These are phyloP conservation scores for Hyla sarda DNA, from an alignment of 2,113 vertebrate genomes.

Conservation along the genomic window DNA sequence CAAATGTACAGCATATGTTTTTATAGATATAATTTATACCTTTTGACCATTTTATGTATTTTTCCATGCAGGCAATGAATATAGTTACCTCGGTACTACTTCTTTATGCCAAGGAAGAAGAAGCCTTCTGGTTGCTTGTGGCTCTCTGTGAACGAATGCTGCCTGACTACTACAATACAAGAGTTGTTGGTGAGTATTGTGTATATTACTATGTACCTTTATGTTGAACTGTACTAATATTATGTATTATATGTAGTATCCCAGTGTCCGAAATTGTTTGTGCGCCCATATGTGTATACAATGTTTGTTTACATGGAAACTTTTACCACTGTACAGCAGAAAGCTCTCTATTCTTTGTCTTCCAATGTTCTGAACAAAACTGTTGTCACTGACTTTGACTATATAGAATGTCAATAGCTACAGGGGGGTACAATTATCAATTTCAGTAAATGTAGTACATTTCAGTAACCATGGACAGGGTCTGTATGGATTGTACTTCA, in stretches of 20 bases:
- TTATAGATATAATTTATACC: not conserved
- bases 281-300: too few relatives aligned
- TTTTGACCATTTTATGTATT: not conserved
- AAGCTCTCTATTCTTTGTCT: not conserved
- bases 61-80: slow-evolving; percentile 89
- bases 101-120: slow-evolving; percentile 96
- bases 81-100: slow-evolving; percentile 97
- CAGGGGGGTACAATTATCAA: too few relatives aligned
- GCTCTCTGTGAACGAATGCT: slow-evolving; percentile 97
- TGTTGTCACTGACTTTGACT: too few relatives aligned
- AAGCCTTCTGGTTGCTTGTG: slow-evolving; percentile 97
- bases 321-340: too few relatives aligned
- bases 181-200: slow-evolving; percentile 90
- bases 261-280: too few relatives aligned
- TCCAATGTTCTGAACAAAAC: too few relatives aligned
- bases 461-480: not conserved
- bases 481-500: not conserved
- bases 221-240: not conserved
- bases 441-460: not conserved
- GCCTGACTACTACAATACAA: slow-evolving; percentile 98
- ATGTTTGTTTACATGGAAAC: too few relatives aligned
- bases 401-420: too few relatives aligned
- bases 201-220: not conserved
- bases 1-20: too few relatives aligned
- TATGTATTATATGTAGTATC: not conserved